phyloP scores from a whole-genome alignment of 2,888 invertebrate genomes.

The Oxyscelio sp. region DNA sequence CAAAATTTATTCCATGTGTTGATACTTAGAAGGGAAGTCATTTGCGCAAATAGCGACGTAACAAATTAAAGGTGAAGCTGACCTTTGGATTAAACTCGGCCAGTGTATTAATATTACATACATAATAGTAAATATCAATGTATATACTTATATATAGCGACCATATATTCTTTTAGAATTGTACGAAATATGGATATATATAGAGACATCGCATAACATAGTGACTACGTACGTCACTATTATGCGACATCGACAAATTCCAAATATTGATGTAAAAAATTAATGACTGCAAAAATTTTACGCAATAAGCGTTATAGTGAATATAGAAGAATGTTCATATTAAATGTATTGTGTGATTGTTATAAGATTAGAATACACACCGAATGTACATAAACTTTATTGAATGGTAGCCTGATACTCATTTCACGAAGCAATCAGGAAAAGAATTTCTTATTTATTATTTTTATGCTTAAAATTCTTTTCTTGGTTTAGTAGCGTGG shows the following conservation, averaged over 20 bases:
- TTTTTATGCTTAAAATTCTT: too few relatives aligned
- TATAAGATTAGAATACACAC: conserved; percentile 3
- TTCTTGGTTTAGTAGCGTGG: too few relatives aligned
- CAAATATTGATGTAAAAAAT: conserved; percentile 32
- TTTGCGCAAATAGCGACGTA: conserved; percentile 1
- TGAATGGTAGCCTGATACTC: conserved; percentile 16
- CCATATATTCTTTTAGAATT: conserved; percentile 53
- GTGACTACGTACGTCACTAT: conserved; percentile 12
- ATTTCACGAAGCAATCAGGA: not conserved
- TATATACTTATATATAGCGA: conserved; percentile 50
- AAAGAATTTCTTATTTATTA: not conserved
- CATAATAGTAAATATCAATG: conserved; percentile 37
- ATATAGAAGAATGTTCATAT: conserved; percentile 61
- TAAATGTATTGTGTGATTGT: conserved; percentile 23
- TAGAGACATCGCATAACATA: conserved; percentile 23
- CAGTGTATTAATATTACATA: conserved; percentile 39
- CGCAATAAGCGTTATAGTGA: conserved; percentile 4
- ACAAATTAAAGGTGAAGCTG: not conserved
- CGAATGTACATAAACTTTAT: not conserved
- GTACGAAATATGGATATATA: conserved; percentile 21
- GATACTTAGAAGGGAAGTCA: not conserved
- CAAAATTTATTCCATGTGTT: too few relatives aligned
- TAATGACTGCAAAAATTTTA: conserved; percentile 32
- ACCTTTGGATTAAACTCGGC: conserved; percentile 23
- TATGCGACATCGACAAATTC: conserved; percentile 28